Evolutionary conservation across 2,113 vertebrate species (phyloP), one percentile per base, ranked within the genome.

Genomic region (Astatotilapia flaviijosephi): DNA sequence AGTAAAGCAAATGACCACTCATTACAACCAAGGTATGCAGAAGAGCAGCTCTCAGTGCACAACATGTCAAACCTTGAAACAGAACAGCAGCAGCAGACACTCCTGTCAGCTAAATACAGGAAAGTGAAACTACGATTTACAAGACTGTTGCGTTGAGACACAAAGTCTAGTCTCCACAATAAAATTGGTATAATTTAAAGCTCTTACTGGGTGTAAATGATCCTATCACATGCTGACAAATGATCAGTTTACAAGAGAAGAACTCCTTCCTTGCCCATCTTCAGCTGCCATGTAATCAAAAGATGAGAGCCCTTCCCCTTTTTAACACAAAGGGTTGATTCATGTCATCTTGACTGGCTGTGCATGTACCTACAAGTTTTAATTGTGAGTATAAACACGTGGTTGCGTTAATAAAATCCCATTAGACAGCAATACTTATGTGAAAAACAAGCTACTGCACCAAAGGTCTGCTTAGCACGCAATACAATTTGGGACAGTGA

Each of bases 381-480:
- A 92, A 93, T 84, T 91, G 84, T 70, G 4, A 51, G 80, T 49
- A 87, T 82, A 88, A 83, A 75, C 5, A 55, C 82, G 70, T 68
- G 75, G 84, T 84, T 79, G 51, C 15, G 15, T 83, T 79, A 83
- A 89, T 49, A 65, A 58, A 88, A 89, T 91, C 82, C 87, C 85
- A 89, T 91, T 82, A 92, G 84, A 86, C 54, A 14, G 62, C 5
- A 82, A 51, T 81, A 37, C 40, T 23, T 35, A 70, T 51, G 51
- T 49, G 51, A 83, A 86, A 84, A 83, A 87, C 9, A 85, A 68
- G n/a, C 37, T 70, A 9, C 15, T 54, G 37, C 55, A 68, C 70
- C 65, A 86, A 82, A 80, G 53, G 49, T 55, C 86, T 86, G 87
- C 94, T 93, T 87, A 91, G 83, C 83, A 85, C 9, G 6, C 56